Evolutionary conservation across 2,113 vertebrate species (phyloP).

Genomic region (Struthidea cinerea): DNA sequence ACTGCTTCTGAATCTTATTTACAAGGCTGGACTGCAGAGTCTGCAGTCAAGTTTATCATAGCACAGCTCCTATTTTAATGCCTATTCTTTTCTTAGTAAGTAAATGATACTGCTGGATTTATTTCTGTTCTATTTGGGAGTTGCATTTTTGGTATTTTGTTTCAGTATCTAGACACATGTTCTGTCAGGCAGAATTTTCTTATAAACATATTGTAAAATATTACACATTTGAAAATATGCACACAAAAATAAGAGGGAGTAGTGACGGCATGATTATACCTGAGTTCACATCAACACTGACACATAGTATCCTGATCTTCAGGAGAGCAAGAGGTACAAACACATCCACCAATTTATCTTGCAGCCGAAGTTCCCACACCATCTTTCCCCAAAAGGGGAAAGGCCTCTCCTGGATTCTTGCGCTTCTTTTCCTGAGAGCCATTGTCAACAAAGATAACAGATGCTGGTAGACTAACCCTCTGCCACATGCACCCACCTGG

Average conservation of each 20-base stretch:
- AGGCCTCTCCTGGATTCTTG: background rate
- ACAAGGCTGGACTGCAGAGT: background rate
- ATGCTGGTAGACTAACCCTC: background rate
- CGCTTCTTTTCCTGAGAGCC: background rate
- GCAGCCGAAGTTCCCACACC: background rate
- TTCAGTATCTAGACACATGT: background rate
- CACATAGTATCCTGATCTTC: background rate
- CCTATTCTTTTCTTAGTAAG: background rate
- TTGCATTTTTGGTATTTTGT: background rate
- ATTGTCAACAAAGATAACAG: background rate
- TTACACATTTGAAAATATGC: background rate
- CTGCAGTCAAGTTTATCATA: background rate
- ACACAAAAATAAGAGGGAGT: background rate
- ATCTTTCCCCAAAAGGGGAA: background rate
- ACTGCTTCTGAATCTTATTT: background rate
- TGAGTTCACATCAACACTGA: background rate
- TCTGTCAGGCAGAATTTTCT: background rate
- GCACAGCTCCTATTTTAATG: background rate
- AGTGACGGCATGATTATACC: background rate
- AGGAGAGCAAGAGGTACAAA: background rate
- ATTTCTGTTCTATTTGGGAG: background rate
- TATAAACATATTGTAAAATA: background rate
- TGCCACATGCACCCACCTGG: rapidly evolving
- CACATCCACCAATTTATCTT: background rate
- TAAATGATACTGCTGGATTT: background rate